Base-by-base conservation (phyloP, 2,888 invertebrate species). In the Nymphalis urticae region DNA sequence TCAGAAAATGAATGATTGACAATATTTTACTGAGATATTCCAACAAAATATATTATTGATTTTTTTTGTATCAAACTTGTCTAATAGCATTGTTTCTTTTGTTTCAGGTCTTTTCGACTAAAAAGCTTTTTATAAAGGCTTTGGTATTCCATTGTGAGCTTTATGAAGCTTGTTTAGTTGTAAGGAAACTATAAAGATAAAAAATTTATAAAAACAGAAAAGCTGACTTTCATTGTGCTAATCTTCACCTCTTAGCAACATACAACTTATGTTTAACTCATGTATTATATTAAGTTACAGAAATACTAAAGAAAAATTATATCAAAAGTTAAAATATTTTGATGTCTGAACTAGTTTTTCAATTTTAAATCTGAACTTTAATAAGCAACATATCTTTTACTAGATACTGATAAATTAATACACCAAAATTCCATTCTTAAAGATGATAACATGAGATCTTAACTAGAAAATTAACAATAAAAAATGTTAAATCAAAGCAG, bases 41-140 rank as follows among this genome's bases (percentile, higher is more conserved):
- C 0, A 42, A 17, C 47, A 48, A 19, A 61, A 13, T 42, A 42
- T 42, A 42, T 13, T n/a, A n/a, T n/a, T n/a, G n/a, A 10, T 13
- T 42, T 42, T 42, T 42, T 42, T 42, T 24, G 27, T 27, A 63
- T 58, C 60, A 58, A 48, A 19, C 66, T 68, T 64, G 66, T 73
- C 71, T 75, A 76, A 76, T 76, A 64, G 51, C 67, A n/a, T 48
- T 42, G 4, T 76, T 80, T 87, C 79, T 76, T 85, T 88, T 93
- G 89, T 94, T 94, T 83, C 94, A 95, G 95, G 96, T 94, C 95
- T 96, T 81, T 96, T 96, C 82, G 96, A 96, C 89, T 95, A 95
- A 94, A 85, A 87, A 85, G 89, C 89, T 90, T 86, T 87, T 83
- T 81, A 78, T 79, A 79, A 83, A 86, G 87, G 88, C 87, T 84